Base-by-base conservation (phyloP, 2,888 invertebrate species). In the Neelides folsomi region DNA sequence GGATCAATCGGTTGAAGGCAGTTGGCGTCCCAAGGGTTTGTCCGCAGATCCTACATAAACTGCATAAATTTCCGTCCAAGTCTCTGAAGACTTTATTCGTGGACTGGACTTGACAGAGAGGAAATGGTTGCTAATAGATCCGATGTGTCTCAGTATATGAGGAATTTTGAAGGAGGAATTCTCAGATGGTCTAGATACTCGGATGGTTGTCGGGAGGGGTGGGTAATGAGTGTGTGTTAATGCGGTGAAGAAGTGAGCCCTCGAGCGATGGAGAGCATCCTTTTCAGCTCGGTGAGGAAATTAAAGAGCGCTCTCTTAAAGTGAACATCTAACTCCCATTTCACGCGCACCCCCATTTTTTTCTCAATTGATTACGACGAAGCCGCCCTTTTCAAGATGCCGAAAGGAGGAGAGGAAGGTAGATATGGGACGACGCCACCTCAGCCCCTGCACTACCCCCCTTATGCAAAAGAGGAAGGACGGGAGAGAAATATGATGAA, bases 251-350 rank as follows among this genome's bases (percentile, higher is more conserved):
- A 15, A 13, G 39, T 39, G 39, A 46, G 16, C 34, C 16, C 34
- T 35, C 18, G 35, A 37, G 47, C 36, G 36, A 37, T 47, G 40
- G 49, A 19, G 46, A 37, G 46, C 53, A 55, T 52, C 52, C 50
- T 50, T 49, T 56, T 57, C 55, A 57, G 54, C 56, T 54, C 52
- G 39, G 52, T 42, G 47, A 47, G 42, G 52, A 63, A 63, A 63
- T 63, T 63, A 63, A 60, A 63, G 63, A 59, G 59, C 60, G 60
- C 57, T 60, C 51, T 57, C 52, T 47, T 56, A 61, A 59, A 63
- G 63, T 63, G 63, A 62, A 61, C 61, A 59, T 63, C 63, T 60
- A 63, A 63, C 63, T 63, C 61, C 59, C 63, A 61, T 63, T 63
- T 63, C 60, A 63, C 62, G 60, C 60, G 60, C 60, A 62, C 61